phyloP scores from a whole-genome alignment of 2,797 vertebrate species.

The Clamator glandarius region DNA sequence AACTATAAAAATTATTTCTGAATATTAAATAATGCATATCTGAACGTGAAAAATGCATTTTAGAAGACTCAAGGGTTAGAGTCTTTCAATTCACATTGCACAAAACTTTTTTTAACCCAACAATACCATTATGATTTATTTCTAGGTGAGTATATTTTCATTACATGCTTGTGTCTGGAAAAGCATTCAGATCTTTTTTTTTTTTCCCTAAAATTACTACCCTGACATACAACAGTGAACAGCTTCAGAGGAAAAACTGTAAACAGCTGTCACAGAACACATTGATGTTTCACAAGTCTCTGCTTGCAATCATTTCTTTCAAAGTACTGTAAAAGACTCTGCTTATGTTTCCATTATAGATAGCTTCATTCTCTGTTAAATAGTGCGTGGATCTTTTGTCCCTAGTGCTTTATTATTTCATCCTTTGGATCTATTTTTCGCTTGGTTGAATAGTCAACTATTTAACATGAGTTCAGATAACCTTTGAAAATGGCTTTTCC shows the following conservation, averaged over 20 bases:
- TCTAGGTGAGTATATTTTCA: conserved; percentile 26
- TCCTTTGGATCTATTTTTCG: conserved; percentile 58
- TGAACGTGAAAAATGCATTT: conserved; percentile 46
- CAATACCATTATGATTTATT: not conserved
- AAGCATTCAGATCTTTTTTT: not conserved
- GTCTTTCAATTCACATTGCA: not conserved
- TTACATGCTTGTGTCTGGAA: not conserved
- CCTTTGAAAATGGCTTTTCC: conserved; percentile 46
- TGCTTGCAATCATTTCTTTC: conserved; percentile 48
- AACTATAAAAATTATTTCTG: not conserved
- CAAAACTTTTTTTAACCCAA: not conserved
- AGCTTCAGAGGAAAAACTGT: conserved; percentile 45
- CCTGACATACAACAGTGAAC: conserved; percentile 11
- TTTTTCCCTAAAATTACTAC: not conserved
- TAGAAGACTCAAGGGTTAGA: not conserved
- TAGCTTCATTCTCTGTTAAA: conserved; percentile 62
- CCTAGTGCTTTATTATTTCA: conserved; percentile 61
- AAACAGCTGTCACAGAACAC: conserved; percentile 51
- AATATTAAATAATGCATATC: conserved; percentile 44
- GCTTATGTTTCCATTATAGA: conserved; percentile 54
- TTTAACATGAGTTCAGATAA: conserved; percentile 60
- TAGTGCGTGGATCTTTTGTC: conserved; percentile 44
- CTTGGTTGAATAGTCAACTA: conserved; percentile 57
- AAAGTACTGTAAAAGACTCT: conserved; percentile 4
- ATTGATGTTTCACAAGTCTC: conserved; percentile 26